A percentile compares a stretch with the other conserved stretches of the same genome.
Evolutionary conservation across 2,888 invertebrate genomes (phyloP).

Genomic region (Podotricha telesiphe): DNA sequence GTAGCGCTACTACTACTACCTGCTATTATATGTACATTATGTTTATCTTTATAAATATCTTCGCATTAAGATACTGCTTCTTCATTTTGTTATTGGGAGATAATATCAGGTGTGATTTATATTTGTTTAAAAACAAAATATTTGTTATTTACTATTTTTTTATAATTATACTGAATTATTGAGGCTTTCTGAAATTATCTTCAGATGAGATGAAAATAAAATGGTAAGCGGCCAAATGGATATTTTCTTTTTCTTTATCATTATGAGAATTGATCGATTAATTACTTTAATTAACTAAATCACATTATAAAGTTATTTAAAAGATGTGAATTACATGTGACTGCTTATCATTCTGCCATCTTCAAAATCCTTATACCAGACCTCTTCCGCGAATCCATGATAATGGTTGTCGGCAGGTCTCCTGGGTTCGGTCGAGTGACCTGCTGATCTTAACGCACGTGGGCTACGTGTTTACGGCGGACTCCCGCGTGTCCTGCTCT

Average conservation of each 20-base stretch:
- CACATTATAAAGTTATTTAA: too few relatives aligned
- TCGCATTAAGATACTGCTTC: background rate
- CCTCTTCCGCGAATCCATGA: too few relatives aligned
- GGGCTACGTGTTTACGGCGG: conserved; percentile 86
- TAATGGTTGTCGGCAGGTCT: conserved; percentile 82
- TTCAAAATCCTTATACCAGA: too few relatives aligned
- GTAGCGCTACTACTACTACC: conserved; percentile 23
- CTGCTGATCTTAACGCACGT: conserved; percentile 88
- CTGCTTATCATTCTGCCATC: too few relatives aligned
- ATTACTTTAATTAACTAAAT: too few relatives aligned
- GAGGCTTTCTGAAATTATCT: too few relatives aligned
- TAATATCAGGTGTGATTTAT: conserved; percentile 11
- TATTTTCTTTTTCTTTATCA: too few relatives aligned
- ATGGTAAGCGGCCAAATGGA: too few relatives aligned
- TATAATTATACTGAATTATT: too few relatives aligned
- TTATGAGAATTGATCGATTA: too few relatives aligned
- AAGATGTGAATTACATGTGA: too few relatives aligned
- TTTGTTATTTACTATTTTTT: background rate
- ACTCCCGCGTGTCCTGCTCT: conserved; percentile 84
- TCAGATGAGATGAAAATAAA: too few relatives aligned
- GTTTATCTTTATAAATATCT: background rate
- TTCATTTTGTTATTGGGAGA: conserved; percentile 14
- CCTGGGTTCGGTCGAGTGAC: conserved; percentile 88
- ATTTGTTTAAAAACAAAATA: background rate
- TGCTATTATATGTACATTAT: background rate